These are phyloP conservation scores for Tipula lateralis DNA, from an alignment of 2,888 invertebrate species.

Conservation along the genomic window DNA sequence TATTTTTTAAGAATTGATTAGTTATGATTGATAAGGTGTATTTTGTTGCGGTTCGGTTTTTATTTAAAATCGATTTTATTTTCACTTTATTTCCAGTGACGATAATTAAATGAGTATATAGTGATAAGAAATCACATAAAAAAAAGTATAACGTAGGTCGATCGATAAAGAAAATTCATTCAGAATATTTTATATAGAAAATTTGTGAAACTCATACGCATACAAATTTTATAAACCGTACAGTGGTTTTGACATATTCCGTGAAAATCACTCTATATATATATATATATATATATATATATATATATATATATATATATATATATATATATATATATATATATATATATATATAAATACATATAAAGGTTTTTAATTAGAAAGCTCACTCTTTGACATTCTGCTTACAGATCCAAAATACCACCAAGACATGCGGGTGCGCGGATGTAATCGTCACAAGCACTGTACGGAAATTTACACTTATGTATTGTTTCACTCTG, in stretches of 20 bases:
- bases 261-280: background rate
- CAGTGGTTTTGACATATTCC: background rate
- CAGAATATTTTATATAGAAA: background rate
- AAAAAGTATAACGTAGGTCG: background rate
- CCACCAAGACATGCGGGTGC: no score
- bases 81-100: background rate
- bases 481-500: no score
- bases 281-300: background rate
- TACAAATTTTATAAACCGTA: background rate
- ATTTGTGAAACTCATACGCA: background rate
- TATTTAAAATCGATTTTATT: background rate
- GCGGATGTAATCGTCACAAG: no score
- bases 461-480: no score
- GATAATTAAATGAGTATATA: background rate
- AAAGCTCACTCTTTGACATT: no score
- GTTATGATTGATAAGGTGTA: background rate
- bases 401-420: no score
- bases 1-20: background rate
- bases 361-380: no score
- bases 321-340: background rate
- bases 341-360: background rate
- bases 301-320: background rate
- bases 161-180: constrained; percentile 9
- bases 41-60: background rate
- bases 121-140: background rate